Conservation (phyloP, 2,888 invertebrate species). For the Sisyra nigra region DNA sequence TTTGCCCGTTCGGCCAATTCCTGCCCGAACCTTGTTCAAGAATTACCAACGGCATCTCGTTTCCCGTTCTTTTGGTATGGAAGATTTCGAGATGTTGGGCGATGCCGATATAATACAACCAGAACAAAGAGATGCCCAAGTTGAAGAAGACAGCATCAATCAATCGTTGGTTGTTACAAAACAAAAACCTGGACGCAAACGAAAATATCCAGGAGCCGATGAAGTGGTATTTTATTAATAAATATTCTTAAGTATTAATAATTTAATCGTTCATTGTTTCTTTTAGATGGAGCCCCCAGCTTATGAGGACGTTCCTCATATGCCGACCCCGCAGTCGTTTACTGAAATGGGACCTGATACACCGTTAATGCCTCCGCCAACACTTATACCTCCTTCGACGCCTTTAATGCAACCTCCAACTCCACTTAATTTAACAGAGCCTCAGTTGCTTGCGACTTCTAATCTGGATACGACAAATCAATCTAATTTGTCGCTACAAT, state of each 20-base stretch:
- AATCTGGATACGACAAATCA: constrained; percentile 12
- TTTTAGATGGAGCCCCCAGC: constrained; percentile 7
- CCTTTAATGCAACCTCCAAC: constrained; percentile 21
- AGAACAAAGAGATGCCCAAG: constrained; percentile 38
- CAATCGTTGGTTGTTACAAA: constrained; percentile 19
- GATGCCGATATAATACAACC: constrained; percentile 49
- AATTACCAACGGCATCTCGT: constrained; percentile 78
- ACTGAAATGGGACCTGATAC: constrained; percentile 18
- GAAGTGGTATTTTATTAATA: constrained; percentile 20
- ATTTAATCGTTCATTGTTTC: no score
- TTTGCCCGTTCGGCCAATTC: constrained; percentile 74
- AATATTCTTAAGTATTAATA: no score
- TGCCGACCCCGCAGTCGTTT: constrained; percentile 20
- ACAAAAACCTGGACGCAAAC: constrained; percentile 32
- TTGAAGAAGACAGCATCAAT: constrained; percentile 30
- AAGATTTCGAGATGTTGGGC: constrained; percentile 56
- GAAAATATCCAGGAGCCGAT: constrained; percentile 21
- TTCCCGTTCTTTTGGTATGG: constrained; percentile 54
- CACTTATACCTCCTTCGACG: constrained; percentile 16
- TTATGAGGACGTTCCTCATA: constrained; percentile 19
- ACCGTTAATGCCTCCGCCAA: constrained; percentile 14
- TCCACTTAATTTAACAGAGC: constrained; percentile 20
- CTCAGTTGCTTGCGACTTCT: constrained; percentile 18
- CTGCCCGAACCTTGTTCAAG: constrained; percentile 68
- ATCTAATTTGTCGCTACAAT: constrained; percentile 10